Evolutionary conservation across 2,888 invertebrate species (phyloP).

Genomic region (Apoderus coryli): DNA sequence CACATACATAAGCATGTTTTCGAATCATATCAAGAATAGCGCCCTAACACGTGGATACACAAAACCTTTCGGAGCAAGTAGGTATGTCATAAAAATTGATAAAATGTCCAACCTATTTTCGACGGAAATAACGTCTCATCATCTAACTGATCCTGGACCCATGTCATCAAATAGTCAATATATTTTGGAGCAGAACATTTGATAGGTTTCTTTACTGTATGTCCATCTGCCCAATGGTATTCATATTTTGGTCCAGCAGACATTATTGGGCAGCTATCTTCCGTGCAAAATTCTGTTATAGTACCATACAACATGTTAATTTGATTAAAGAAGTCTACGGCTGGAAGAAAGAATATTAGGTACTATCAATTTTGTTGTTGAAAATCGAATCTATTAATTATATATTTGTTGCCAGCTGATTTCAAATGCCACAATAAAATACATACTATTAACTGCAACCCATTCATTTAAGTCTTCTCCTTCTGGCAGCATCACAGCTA

Average conservation of each 20-base stretch:
- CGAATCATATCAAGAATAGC: no score
- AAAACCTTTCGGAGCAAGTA: no score
- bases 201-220: constrained; percentile 95
- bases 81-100: no score
- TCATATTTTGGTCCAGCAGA: constrained; percentile 98
- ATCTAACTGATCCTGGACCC: constrained; percentile 98
- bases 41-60: no score
- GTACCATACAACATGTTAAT: constrained; percentile 99
- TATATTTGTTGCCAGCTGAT: no score
- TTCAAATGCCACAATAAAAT: no score
- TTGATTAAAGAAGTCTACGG: constrained; percentile 99
- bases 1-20: no score
- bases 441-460: constrained; percentile 98
- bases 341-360: constrained; percentile 40
- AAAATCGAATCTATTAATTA: no score
- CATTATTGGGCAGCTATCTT: constrained; percentile 95
- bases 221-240: constrained; percentile 99
- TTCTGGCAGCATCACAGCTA: constrained; percentile 93
- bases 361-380: no score
- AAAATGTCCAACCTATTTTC: constrained; percentile 70
- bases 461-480: constrained; percentile 99
- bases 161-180: constrained; percentile 98
- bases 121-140: constrained; percentile 97
- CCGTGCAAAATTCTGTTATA: constrained; percentile 98
- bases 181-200: constrained; percentile 99